Conservation (phyloP, 2,113 vertebrate genomes). For the Thunnus maccoyii region DNA sequence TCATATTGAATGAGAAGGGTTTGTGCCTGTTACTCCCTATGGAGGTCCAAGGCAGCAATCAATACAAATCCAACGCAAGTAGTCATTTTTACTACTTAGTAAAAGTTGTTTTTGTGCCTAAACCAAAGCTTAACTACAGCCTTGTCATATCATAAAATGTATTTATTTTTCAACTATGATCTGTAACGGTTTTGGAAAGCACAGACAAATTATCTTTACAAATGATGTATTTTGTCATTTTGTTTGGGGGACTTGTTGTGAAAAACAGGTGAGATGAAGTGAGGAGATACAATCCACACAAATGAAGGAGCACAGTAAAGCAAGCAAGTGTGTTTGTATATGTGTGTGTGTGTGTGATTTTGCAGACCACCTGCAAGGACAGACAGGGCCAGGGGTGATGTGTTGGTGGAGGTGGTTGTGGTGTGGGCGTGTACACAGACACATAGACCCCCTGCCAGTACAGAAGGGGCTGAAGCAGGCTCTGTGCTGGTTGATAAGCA, state of each 20-base stretch:
- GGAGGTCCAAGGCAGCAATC: neutral
- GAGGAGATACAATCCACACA: neutral
- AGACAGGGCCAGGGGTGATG: conserved; percentile 22
- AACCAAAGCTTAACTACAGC: too few species aligned
- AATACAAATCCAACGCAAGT: too few species aligned
- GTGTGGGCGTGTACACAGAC: neutral
- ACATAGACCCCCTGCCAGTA: conserved; percentile 43
- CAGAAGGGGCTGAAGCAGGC: conserved; percentile 42
- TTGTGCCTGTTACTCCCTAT: neutral
- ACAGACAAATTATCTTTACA: too few species aligned
- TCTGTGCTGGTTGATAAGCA: conserved; percentile 57
- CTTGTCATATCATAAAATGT: too few species aligned
- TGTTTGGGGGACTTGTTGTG: too few species aligned
- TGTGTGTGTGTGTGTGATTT: conserved; percentile 4
- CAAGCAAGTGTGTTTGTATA: neutral
- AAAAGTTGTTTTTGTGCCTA: too few species aligned
- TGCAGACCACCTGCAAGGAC: conserved; percentile 46
- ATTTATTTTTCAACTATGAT: too few species aligned
- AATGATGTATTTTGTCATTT: too few species aligned
- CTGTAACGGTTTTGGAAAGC: too few species aligned
- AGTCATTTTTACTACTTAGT: too few species aligned
- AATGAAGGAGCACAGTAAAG: neutral
- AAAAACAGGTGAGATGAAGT: conserved; percentile 5
- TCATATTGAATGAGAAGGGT: too few species aligned
- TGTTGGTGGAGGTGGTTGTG: conserved; percentile 3